Percentiles rank a stretch among this genome's conserved stretches.
These are phyloP conservation scores for Lophochroa leadbeateri DNA, from an alignment of 2,113 vertebrate genomes.

Conservation along the genomic window DNA sequence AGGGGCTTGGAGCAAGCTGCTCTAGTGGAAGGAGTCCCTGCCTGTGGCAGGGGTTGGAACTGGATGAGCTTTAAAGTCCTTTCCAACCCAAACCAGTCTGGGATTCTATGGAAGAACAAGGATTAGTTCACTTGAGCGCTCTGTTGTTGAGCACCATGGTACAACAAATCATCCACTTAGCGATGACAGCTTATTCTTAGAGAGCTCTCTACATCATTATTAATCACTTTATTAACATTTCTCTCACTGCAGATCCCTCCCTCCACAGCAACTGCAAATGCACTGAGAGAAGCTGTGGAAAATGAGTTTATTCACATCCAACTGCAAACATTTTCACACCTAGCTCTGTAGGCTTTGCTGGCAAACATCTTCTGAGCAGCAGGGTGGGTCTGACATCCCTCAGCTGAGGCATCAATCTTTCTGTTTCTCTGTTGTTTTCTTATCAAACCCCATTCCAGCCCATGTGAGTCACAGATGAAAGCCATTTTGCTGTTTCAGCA, in stretches of 20 bases:
- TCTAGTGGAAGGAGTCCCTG: background rate
- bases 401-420: background rate
- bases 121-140: background rate
- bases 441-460: background rate
- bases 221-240: background rate
- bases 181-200: background rate
- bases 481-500: constrained; percentile 48
- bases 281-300: background rate
- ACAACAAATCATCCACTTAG: background rate
- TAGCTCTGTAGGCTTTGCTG: constrained; percentile 11
- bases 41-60: background rate
- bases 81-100: background rate
- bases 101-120: constrained; percentile 52
- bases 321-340: background rate
- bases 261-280: background rate
- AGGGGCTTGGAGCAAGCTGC: background rate
- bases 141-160: fast-evolving
- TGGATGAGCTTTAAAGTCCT: background rate
- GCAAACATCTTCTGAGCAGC: constrained; percentile 6
- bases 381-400: background rate
- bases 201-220: background rate
- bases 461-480: background rate
- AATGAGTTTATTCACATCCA: background rate
- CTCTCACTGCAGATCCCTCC: background rate
- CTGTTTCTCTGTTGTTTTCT: background rate